A percentile compares a stretch with the other conserved stretches of the same genome.
Evolutionary conservation across 1,140 invertebrate genomes (phyloP).

Genomic region (Leptinotarsa defecta): DNA sequence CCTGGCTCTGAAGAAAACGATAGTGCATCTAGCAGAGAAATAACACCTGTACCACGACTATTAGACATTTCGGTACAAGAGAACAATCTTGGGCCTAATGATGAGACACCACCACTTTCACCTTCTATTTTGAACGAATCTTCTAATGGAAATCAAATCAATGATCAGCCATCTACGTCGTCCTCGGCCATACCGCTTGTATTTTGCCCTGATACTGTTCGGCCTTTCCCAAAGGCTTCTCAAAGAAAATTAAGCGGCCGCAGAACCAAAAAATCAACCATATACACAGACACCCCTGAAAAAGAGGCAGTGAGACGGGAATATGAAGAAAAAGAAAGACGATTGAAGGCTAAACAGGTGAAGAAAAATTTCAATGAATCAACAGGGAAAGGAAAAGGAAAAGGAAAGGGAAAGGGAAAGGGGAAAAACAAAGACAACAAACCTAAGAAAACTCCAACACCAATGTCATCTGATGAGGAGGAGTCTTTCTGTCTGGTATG

Average conservation of each 20-base stretch:
- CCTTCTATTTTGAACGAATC: too few species aligned
- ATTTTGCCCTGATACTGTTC: neutral
- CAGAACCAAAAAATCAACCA: too few species aligned
- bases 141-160: neutral
- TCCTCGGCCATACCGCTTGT: too few species aligned
- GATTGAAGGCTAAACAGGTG: constrained; percentile 10
- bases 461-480: constrained; percentile 16
- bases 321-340: constrained; percentile 15
- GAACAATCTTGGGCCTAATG: too few species aligned
- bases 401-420: neutral
- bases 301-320: neutral
- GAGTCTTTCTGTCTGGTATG: neutral
- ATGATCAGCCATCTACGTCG: neutral
- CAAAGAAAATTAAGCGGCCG: neutral
- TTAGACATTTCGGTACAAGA: neutral
- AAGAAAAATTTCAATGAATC: constrained; percentile 4
- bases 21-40: neutral
- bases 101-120: too few species aligned
- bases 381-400: neutral
- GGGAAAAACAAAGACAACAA: neutral
- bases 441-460: neutral
- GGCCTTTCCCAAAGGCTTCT: neutral
- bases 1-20: neutral
- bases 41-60: neutral
- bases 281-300: neutral